Base-by-base conservation (phyloP, 2,797 vertebrate genomes). In the Corythornis leucogaster region DNA sequence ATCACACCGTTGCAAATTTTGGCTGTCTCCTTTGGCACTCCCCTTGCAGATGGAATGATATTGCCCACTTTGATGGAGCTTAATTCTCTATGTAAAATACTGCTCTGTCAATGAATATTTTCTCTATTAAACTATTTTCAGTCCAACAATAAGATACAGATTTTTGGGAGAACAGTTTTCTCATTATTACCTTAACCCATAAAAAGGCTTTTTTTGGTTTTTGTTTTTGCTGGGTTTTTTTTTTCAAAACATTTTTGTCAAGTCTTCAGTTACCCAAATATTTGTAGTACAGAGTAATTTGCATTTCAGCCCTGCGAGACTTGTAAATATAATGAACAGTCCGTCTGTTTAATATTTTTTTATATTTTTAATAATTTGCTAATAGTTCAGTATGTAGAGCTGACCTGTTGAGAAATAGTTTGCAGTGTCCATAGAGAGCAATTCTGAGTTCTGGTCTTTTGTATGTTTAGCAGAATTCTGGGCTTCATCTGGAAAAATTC, bases 131-230 rank as follows among this genome's bases (percentile, higher is more conserved):
- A 95, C 77, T 90, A 75, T 82, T 92, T 91, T 92, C 84, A 76
- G 84, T 96, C 95, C 96, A 97, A 94, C 96, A 96, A 95, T 96
- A 97, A 97, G 95, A 95, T 94, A 97, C 88, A 95, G 80, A 82
- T 80, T 96, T 91, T 94, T 86, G 70, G 75, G 87, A 95, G 93
- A 95, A 92, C 92, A 95, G 74, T 79, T 95, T 94, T 94, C 74
- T 93, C 81, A 57, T 93, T 93, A 90, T 91, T 92, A 92, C 89
- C 68, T 93, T 93, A 89, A 85, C 62, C 79, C 80, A 94, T 94
- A 92, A 93, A 93, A 88, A 91, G 42, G 10, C 58, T 74, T 71
- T 73, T 73, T 74, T 38, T 18, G 55, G 45, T 82, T 54, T 58
- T 31, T 45, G 50, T 26, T 17, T 43, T 28, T 24, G 28, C 18